Percentiles rank a stretch among this genome's conserved stretches.
Evolutionary conservation across 2,888 invertebrate species (phyloP).

Genomic region (Candidula unifasciata): DNA sequence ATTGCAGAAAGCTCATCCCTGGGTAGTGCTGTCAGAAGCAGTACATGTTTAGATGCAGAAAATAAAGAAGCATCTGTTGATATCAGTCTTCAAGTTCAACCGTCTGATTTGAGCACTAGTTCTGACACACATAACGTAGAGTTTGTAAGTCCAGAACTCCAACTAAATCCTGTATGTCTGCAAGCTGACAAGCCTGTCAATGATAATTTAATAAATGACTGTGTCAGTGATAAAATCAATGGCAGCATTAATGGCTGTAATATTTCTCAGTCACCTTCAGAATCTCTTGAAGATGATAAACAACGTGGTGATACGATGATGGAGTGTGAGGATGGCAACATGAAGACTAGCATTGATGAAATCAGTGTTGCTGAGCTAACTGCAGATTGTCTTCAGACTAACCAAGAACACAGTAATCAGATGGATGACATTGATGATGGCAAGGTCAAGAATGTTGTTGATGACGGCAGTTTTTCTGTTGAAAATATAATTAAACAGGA

Average conservation of each 20-base stretch:
- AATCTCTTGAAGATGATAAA: too few species aligned
- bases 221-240: neutral
- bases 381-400: slow-evolving; percentile 1
- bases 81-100: neutral
- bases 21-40: neutral
- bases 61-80: neutral
- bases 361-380: neutral
- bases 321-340: too few species aligned
- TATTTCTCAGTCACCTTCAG: too few species aligned
- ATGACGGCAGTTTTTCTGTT: neutral
- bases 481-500: slow-evolving; percentile 4
- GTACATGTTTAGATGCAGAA: neutral
- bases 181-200: neutral
- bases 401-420: neutral
- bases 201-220: neutral
- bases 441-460: neutral
- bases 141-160: neutral
- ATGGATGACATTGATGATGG: neutral
- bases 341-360: too few species aligned
- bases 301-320: too few species aligned
- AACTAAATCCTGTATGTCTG: neutral
- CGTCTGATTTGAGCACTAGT: neutral
- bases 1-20: neutral
- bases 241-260: too few species aligned
- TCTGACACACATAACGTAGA: neutral